These are phyloP conservation scores for Phataginus tricuspis DNA, from an alignment of 2,797 vertebrate genomes.

Conservation along the genomic window DNA sequence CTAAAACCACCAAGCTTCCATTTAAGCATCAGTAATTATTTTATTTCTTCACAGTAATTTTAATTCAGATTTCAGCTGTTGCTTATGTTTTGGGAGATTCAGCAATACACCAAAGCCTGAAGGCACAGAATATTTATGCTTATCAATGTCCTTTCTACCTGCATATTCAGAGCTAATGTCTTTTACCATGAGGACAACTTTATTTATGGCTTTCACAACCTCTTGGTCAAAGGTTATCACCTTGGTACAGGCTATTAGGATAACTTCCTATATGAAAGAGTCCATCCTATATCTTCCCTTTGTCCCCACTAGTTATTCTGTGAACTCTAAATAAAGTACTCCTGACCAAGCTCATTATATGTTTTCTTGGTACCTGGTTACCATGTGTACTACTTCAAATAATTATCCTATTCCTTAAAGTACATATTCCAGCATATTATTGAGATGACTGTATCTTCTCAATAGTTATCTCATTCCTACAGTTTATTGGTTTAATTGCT, in stretches of 20 bases:
- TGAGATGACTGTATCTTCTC: slow-evolving; percentile 91
- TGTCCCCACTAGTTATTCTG: not conserved
- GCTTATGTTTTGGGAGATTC: slow-evolving; percentile 85
- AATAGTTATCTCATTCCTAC: slow-evolving; percentile 90
- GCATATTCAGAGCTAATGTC: slow-evolving; percentile 83
- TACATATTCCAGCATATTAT: slow-evolving; percentile 88
- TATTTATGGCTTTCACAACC: slow-evolving; percentile 59
- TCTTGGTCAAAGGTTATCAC: slow-evolving; percentile 75
- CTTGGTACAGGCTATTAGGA: slow-evolving; percentile 74
- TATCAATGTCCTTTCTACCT: slow-evolving; percentile 83
- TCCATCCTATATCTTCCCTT: slow-evolving; percentile 78
- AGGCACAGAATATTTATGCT: slow-evolving; percentile 60
- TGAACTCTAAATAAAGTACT: slow-evolving; percentile 72
- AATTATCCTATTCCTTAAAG: slow-evolving; percentile 78
- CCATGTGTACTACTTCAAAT: slow-evolving; percentile 87
- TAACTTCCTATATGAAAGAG: slow-evolving; percentile 63
- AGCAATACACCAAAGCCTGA: slow-evolving; percentile 55
- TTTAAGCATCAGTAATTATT: slow-evolving; percentile 62
- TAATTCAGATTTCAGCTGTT: slow-evolving; percentile 85
- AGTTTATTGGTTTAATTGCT: slow-evolving; percentile 85
- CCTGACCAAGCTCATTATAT: slow-evolving; percentile 78
- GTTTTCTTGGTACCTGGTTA: slow-evolving; percentile 89
- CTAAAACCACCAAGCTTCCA: slow-evolving; percentile 49
- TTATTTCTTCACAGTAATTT: slow-evolving; percentile 63
- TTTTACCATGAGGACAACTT: slow-evolving; percentile 79